These are phyloP conservation scores for Onychomys arenicola DNA, from an alignment of 2,797 vertebrate genomes.

Conservation along the genomic window DNA sequence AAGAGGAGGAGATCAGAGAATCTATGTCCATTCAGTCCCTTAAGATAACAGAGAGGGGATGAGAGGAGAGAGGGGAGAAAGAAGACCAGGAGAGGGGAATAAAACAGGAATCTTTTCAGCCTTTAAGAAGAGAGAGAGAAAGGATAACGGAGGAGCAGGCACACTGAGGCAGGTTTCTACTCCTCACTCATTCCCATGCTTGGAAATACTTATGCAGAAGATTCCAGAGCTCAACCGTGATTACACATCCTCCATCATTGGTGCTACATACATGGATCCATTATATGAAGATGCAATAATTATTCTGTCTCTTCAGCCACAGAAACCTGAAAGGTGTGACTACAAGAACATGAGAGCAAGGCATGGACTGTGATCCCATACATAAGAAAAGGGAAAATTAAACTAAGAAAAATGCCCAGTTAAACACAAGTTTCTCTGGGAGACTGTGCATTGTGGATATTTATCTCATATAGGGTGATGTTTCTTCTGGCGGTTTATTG, in stretches of 20 bases:
- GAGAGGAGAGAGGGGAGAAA: background rate
- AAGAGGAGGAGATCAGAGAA: background rate
- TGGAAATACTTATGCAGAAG: background rate
- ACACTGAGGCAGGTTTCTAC: background rate
- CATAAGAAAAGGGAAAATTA: background rate
- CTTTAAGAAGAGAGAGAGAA: background rate
- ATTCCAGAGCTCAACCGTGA: background rate
- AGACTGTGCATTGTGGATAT: background rate
- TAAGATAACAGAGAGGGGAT: background rate
- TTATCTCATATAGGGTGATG: background rate
- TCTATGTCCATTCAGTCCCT: background rate
- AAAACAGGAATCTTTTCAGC: background rate
- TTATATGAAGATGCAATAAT: background rate
- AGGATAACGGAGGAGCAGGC: accelerated
- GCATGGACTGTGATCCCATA: background rate
- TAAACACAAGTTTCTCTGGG: background rate
- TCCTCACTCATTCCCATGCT: no score
- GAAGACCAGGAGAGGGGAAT: no score
- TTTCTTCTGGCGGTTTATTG: background rate
- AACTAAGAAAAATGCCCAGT: background rate
- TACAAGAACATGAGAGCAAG: background rate
- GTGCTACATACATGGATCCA: background rate
- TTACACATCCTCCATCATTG: background rate
- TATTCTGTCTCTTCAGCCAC: background rate
- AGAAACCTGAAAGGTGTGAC: background rate